A percentile compares a stretch with the other conserved stretches of the same genome.
Conservation (phyloP, 2,888 invertebrate genomes). For the Euzetes globulus region DNA sequence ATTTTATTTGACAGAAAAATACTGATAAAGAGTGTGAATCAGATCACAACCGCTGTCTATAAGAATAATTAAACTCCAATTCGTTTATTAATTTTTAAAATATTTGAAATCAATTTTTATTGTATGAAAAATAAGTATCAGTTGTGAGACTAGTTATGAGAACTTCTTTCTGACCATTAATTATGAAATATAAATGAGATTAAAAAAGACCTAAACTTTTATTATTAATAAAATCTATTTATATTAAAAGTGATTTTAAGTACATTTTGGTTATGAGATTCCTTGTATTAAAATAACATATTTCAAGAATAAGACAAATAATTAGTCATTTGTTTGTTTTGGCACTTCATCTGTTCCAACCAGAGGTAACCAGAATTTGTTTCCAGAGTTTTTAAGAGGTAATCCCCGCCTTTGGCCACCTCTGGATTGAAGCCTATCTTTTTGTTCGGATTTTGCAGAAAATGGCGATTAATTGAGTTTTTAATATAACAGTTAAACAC, state of each 20-base stretch:
- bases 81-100: not conserved
- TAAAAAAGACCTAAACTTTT: not conserved
- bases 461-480: constrained; percentile 2
- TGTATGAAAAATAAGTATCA: not conserved
- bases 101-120: not conserved
- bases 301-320: not conserved
- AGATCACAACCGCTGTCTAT: not conserved
- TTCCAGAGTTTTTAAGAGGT: no score
- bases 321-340: not conserved
- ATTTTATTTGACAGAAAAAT: not conserved
- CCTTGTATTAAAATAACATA: not conserved
- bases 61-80: not conserved
- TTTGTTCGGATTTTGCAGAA: not conserved
- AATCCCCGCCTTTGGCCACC: no score
- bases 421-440: no score
- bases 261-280: constrained; percentile 15
- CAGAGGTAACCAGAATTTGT: no score
- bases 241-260: not conserved
- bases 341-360: not conserved
- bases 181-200: not conserved
- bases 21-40: not conserved
- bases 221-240: constrained; percentile 1
- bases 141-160: not conserved
- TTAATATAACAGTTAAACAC: not conserved
- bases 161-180: not conserved